Percentiles rank a stretch among this genome's conserved stretches.
Evolutionary conservation across 2,888 invertebrate species (phyloP).

Genomic region (Drosophila histrio): DNA sequence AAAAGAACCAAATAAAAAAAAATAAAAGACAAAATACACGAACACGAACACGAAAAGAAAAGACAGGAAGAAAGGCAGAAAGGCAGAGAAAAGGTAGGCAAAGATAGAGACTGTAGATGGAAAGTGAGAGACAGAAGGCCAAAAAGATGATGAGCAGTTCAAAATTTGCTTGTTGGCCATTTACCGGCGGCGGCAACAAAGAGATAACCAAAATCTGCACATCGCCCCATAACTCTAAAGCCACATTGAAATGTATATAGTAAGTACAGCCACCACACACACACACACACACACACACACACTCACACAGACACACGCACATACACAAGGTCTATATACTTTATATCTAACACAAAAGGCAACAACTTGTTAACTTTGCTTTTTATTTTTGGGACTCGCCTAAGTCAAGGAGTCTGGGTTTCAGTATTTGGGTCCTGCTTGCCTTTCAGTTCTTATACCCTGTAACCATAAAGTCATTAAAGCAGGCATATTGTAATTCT

Average conservation of each 20-base stretch:
- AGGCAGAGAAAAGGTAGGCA: not conserved
- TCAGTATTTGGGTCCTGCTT: slow-evolving; percentile 18
- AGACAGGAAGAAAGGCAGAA: not conserved
- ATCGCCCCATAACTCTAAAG: slow-evolving; percentile 49
- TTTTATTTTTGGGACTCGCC: slow-evolving; percentile 64
- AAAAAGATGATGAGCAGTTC: slow-evolving; percentile 62
- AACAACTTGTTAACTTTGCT: slow-evolving; percentile 77
- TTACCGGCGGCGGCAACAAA: slow-evolving; percentile 55
- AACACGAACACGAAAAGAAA: not conserved
- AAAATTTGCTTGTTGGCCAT: slow-evolving; percentile 66
- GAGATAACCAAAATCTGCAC: slow-evolving; percentile 57
- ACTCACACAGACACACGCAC: not conserved
- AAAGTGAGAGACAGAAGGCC: not conserved
- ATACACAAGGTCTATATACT: slow-evolving; percentile 15
- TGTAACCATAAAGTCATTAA: not conserved
- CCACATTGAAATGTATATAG: slow-evolving; percentile 50
- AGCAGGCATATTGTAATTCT: not conserved
- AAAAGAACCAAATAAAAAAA: slow-evolving; percentile 29
- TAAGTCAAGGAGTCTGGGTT: slow-evolving; percentile 31
- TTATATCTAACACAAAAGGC: slow-evolving; percentile 55
- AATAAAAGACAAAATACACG: slow-evolving; percentile 29
- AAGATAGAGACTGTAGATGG: not conserved
- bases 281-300: not conserved
- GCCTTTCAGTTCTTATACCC: slow-evolving; percentile 11
- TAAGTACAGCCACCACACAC: slow-evolving; percentile 18